These are phyloP conservation scores for Charanyca ferruginea DNA, from an alignment of 2,888 invertebrate species.

Conservation along the genomic window DNA sequence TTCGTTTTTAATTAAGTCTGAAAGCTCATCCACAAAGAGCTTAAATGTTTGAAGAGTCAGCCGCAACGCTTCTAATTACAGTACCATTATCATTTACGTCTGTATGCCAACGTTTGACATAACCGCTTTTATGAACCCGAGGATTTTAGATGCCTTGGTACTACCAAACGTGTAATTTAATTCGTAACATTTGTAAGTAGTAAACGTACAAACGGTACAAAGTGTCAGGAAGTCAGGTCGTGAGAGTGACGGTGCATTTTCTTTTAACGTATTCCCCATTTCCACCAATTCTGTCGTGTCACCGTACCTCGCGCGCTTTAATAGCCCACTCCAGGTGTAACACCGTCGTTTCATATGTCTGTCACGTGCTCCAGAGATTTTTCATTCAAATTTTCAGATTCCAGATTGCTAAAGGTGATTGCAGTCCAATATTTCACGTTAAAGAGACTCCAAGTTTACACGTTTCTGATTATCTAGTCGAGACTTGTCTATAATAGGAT, in stretches of 20 bases:
- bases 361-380: slow-evolving; percentile 79
- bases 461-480: not conserved
- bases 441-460: not conserved
- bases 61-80: slow-evolving; percentile 69
- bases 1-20: slow-evolving; percentile 69
- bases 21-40: slow-evolving; percentile 67
- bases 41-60: slow-evolving; percentile 70
- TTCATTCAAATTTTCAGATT: slow-evolving; percentile 79
- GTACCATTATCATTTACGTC: slow-evolving; percentile 62
- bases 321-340: slow-evolving; percentile 71
- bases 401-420: slow-evolving; percentile 75
- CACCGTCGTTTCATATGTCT: slow-evolving; percentile 75
- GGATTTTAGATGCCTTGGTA: slow-evolving; percentile 55
- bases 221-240: slow-evolving; percentile 67
- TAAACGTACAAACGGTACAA: slow-evolving; percentile 41
- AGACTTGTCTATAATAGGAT: not conserved
- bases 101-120: slow-evolving; percentile 66
- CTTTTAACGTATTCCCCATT: slow-evolving; percentile 78
- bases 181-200: slow-evolving; percentile 52
- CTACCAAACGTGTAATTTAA: slow-evolving; percentile 58
- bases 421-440: slow-evolving; percentile 57
- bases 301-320: slow-evolving; percentile 75
- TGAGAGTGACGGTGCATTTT: slow-evolving; percentile 75
- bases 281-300: slow-evolving; percentile 79
- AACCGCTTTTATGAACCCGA: slow-evolving; percentile 64